A percentile compares a stretch with the other conserved stretches of the same genome.
phyloP scores from a whole-genome alignment of 2,888 invertebrate species.

The Geotrupes spiniger region DNA sequence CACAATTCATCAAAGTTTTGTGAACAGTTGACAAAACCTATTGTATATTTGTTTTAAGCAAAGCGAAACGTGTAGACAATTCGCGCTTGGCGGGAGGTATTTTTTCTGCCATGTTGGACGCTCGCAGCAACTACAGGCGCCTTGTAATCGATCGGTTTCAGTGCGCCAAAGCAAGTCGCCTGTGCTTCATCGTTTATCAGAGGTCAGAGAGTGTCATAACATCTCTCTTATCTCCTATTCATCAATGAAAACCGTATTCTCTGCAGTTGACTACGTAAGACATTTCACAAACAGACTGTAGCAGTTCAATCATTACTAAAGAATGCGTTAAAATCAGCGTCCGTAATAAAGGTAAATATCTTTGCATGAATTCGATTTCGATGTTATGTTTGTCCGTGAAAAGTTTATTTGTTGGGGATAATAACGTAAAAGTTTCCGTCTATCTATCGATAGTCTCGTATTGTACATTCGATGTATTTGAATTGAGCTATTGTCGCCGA shows the following conservation, averaged over 20 bases:
- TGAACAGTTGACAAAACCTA: too few relatives aligned
- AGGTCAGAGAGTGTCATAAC: conserved; percentile 20
- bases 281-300: conserved; percentile 1
- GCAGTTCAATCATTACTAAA: neutral
- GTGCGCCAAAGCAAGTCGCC: conserved; percentile 30
- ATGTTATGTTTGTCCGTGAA: neutral
- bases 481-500: neutral
- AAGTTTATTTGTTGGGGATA: too few relatives aligned
- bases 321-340: neutral
- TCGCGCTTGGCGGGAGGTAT: conserved; percentile 22
- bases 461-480: neutral
- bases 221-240: conserved; percentile 9
- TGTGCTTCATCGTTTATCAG: conserved; percentile 28
- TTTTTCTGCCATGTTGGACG: conserved; percentile 29
- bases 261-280: neutral
- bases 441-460: neutral
- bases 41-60: too few relatives aligned
- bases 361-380: neutral
- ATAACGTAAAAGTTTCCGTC: too few relatives aligned
- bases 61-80: neutral
- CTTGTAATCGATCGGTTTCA: conserved; percentile 31
- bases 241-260: conserved; percentile 3
- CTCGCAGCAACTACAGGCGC: conserved; percentile 28
- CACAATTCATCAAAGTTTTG: too few relatives aligned
- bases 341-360: neutral